Percentiles rank a stretch among this genome's conserved stretches.
Evolutionary conservation across 2,113 vertebrate genomes (phyloP).

Genomic region (Pongo pygmaeus): DNA sequence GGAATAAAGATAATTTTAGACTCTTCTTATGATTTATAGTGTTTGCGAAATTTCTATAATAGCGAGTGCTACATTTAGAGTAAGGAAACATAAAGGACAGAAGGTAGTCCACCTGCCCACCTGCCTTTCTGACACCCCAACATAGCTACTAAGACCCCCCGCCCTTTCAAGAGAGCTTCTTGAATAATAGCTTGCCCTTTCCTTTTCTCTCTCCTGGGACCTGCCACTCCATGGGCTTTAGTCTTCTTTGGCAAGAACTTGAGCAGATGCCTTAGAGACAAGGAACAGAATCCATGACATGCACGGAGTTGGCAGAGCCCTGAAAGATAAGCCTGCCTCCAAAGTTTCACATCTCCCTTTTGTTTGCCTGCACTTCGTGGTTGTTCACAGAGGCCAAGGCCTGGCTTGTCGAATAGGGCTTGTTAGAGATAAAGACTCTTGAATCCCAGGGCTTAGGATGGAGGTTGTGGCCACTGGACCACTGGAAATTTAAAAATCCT

Average conservation of each 20-base stretch:
- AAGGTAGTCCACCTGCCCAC: background rate
- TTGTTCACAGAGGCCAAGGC: background rate
- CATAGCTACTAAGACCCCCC: background rate
- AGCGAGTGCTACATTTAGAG: background rate
- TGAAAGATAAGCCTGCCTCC: background rate
- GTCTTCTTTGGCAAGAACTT: background rate
- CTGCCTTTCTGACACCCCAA: background rate
- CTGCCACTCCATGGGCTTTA: background rate
- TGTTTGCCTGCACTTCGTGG: background rate
- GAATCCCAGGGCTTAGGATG: background rate
- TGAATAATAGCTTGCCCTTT: background rate
- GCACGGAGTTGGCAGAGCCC: background rate
- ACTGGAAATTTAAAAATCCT: background rate
- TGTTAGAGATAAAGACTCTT: constrained; percentile 12
- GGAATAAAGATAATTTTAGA: background rate
- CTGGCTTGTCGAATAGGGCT: background rate
- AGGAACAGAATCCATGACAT: background rate
- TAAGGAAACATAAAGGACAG: background rate
- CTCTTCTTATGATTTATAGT: background rate
- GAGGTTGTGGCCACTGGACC: background rate
- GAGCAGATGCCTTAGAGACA: background rate
- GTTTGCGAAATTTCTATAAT: background rate
- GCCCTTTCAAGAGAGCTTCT: background rate
- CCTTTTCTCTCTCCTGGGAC: background rate
- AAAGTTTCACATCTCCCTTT: background rate